Conservation (phyloP, 2,797 vertebrate genomes). For the Synaphobranchus kaupii region DNA sequence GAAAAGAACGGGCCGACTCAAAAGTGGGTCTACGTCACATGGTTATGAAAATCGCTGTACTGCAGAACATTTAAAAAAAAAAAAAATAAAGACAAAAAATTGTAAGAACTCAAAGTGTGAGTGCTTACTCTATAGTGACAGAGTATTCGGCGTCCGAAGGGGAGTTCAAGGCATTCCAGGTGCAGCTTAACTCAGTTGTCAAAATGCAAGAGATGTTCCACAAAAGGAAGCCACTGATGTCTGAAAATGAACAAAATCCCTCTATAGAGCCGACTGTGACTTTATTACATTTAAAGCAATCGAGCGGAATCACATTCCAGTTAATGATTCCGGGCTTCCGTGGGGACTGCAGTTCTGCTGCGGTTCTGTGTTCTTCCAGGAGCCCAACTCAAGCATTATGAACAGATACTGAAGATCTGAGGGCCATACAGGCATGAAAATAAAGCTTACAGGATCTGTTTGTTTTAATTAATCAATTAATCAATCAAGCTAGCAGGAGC, state of each 20-base stretch:
- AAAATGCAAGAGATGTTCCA: constrained; percentile 58
- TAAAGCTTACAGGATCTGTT: background rate
- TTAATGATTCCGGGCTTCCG: no score
- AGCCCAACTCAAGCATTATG: background rate
- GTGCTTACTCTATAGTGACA: constrained; percentile 2
- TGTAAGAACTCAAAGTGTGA: background rate
- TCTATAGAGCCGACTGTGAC: background rate
- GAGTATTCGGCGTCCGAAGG: background rate
- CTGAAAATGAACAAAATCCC: background rate
- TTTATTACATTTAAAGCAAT: background rate
- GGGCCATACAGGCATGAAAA: background rate
- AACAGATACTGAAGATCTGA: background rate
- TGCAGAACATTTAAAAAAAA: background rate
- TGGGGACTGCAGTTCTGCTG: background rate
- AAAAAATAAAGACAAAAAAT: background rate
- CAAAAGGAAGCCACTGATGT: background rate
- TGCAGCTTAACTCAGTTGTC: constrained; percentile 58
- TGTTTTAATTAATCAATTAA: no score
- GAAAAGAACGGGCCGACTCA: background rate
- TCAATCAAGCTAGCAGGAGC: no score
- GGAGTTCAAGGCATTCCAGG: constrained; percentile 51
- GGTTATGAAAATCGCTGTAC: background rate
- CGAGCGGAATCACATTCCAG: no score
- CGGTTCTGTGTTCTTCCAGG: background rate
- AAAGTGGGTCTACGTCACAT: no score